Conservation (phyloP, 2,797 vertebrate species). For the Gastrophryne carolinensis region DNA sequence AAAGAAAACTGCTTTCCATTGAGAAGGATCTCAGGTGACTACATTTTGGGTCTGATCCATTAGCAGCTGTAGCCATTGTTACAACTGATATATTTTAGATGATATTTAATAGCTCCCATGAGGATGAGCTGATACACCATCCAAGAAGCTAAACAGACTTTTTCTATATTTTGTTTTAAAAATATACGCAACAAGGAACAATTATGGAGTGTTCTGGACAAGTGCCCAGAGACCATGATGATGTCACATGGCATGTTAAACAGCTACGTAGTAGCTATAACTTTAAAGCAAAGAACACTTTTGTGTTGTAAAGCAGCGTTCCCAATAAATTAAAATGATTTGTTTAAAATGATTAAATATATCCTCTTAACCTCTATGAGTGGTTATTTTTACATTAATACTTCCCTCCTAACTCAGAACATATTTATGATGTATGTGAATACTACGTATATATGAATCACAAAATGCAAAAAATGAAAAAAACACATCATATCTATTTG, state of each 20-base stretch:
- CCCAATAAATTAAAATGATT: too few species aligned
- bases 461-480: too few species aligned
- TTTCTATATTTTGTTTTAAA: constrained; percentile 22
- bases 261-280: background rate
- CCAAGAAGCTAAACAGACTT: constrained; percentile 37
- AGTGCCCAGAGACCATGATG: constrained; percentile 31
- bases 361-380: too few species aligned
- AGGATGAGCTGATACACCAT: constrained; percentile 20
- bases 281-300: background rate
- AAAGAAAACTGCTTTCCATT: constrained; percentile 22
- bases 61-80: constrained; percentile 46
- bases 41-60: constrained; percentile 42
- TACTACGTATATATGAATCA: too few species aligned
- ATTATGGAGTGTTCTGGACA: constrained; percentile 46
- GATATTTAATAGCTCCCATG: constrained; percentile 42
- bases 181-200: constrained; percentile 38
- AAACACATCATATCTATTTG: too few species aligned
- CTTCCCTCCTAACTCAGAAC: too few species aligned
- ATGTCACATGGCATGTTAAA: constrained; percentile 36
- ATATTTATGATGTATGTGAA: too few species aligned
- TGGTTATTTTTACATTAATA: too few species aligned
- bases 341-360: too few species aligned
- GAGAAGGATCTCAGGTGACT: constrained; percentile 19
- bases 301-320: background rate
- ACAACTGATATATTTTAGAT: constrained; percentile 29